Evolutionary conservation across 1,140 invertebrate genomes (phyloP).

Genomic region (Drosophila varians): DNA sequence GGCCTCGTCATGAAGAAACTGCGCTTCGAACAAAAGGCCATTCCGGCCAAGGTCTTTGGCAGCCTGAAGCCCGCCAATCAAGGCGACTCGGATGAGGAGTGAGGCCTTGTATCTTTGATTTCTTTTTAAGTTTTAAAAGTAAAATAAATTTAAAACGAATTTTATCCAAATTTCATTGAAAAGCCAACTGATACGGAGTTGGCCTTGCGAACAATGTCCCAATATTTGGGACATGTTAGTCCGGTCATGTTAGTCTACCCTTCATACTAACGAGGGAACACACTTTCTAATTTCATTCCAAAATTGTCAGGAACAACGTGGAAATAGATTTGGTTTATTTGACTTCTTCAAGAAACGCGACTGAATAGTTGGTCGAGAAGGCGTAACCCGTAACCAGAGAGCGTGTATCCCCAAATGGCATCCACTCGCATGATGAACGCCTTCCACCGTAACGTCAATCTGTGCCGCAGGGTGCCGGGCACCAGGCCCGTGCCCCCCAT

Average conservation of each 20-base stretch:
- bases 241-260: slow-evolving; percentile 4
- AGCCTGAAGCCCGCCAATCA: slow-evolving; percentile 85
- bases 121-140: background rate
- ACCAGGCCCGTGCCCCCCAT: background rate
- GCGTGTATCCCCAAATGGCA: slow-evolving; percentile 5
- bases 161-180: background rate
- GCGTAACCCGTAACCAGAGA: slow-evolving; percentile 7
- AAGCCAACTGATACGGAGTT: background rate
- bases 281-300: slow-evolving; percentile 17
- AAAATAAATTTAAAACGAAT: background rate
- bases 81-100: slow-evolving; percentile 63
- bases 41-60: slow-evolving; percentile 95
- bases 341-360: background rate
- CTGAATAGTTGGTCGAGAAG: background rate
- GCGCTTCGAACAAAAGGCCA: slow-evolving; percentile 90
- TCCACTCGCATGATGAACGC: slow-evolving; percentile 23
- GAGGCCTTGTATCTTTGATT: slow-evolving; percentile 4
- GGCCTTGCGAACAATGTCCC: background rate
- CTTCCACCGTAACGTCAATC: slow-evolving; percentile 4
- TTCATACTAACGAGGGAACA: slow-evolving; percentile 9
- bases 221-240: background rate
- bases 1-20: slow-evolving; percentile 86
- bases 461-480: slow-evolving; percentile 9
- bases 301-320: slow-evolving; percentile 18
- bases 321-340: slow-evolving; percentile 2